phyloP scores from a whole-genome alignment of 2,888 invertebrate species.

The Diadegma fenestrale region DNA sequence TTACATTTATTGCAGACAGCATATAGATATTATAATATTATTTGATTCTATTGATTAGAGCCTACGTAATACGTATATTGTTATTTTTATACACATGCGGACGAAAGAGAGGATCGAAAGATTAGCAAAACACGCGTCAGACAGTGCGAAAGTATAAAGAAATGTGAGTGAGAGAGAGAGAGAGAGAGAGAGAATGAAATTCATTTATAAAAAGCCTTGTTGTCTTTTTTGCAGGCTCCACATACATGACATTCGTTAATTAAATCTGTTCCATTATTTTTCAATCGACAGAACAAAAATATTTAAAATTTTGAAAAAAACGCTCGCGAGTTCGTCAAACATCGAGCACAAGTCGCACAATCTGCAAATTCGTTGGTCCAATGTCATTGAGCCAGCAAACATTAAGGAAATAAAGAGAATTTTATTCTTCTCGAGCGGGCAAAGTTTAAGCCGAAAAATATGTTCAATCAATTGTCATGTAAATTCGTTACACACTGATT shows the following conservation, averaged over 20 bases:
- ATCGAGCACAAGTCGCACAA: not conserved
- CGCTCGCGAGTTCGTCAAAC: constrained; percentile 40
- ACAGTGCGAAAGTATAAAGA: constrained; percentile 52
- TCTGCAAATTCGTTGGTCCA: too few relatives aligned
- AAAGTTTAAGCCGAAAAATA: not conserved
- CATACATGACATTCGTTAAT: constrained; percentile 46
- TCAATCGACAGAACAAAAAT: constrained; percentile 30
- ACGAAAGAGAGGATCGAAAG: constrained; percentile 59
- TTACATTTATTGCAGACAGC: constrained; percentile 82
- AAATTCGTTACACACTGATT: not conserved
- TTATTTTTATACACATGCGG: constrained; percentile 81
- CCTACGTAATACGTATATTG: constrained; percentile 80
- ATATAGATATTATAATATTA: constrained; percentile 80
- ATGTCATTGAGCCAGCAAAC: too few relatives aligned
- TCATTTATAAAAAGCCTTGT: constrained; percentile 28
- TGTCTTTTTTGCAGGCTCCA: constrained; percentile 29
- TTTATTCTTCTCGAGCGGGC: not conserved
- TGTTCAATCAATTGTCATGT: not conserved
- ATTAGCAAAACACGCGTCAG: constrained; percentile 49
- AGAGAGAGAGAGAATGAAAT: constrained; percentile 29
- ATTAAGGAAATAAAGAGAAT: not conserved
- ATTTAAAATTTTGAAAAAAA: not conserved
- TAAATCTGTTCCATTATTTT: constrained; percentile 3
- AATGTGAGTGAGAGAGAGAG: constrained; percentile 28
- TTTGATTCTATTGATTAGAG: constrained; percentile 81